These are phyloP conservation scores for Spea multiplicata DNA, from an alignment of 2,113 vertebrate genomes.

Conservation along the genomic window DNA sequence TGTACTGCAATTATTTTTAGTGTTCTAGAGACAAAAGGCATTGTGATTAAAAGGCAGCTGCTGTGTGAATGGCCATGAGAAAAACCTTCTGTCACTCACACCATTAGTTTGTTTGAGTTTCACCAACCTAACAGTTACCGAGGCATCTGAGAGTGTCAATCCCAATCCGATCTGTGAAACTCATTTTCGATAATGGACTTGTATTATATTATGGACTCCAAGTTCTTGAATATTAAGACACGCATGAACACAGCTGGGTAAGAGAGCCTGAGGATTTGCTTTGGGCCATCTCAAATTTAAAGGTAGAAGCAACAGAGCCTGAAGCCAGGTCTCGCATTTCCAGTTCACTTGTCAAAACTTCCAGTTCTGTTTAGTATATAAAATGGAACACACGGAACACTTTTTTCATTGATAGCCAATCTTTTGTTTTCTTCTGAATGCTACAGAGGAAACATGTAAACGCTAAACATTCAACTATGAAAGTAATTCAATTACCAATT, in stretches of 20 bases:
- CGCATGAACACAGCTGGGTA: background rate
- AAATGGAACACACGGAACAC: background rate
- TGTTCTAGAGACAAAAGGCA: conserved; percentile 38
- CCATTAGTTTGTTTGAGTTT: conserved; percentile 31
- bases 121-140: conserved; percentile 23
- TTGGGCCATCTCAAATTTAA: conserved; percentile 18
- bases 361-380: background rate
- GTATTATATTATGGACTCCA: conserved; percentile 5
- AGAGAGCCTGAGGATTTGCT: conserved; percentile 24
- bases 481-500: too few species aligned
- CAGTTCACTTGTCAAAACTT: background rate
- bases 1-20: conserved; percentile 48
- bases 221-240: background rate
- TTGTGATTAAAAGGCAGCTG: conserved; percentile 43
- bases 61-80: conserved; percentile 29
- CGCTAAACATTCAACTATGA: too few species aligned
- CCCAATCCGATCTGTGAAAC: conserved; percentile 23
- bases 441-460: too few species aligned
- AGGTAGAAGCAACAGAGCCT: conserved; percentile 17
- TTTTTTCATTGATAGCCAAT: too few species aligned
- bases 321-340: conserved; percentile 1
- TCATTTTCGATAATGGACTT: conserved; percentile 10
- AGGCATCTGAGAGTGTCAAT: background rate
- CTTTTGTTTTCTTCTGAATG: too few species aligned
- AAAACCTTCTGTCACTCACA: conserved; percentile 32